These are phyloP conservation scores for Excalfactoria chinensis DNA, from an alignment of 2,113 vertebrate species.

Conservation along the genomic window DNA sequence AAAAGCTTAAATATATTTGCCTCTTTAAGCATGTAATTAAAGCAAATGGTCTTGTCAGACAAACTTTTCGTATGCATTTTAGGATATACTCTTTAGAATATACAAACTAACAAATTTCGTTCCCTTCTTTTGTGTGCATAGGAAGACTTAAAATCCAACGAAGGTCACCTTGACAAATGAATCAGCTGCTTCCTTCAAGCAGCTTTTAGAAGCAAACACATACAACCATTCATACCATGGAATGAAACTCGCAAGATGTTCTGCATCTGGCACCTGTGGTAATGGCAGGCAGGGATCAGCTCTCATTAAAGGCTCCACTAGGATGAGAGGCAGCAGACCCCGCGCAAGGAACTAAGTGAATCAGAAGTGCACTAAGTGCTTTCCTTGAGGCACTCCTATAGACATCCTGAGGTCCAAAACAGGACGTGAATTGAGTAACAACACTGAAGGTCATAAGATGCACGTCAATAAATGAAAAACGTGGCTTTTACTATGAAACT, in stretches of 20 bases:
- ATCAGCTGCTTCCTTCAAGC: not conserved
- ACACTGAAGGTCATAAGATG: not conserved
- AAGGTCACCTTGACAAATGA: not conserved
- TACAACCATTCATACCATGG: rapidly evolving
- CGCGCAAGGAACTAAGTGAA: not conserved
- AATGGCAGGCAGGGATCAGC: not conserved
- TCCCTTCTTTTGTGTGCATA: not conserved
- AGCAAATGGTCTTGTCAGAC: not conserved
- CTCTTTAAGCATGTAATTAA: not conserved
- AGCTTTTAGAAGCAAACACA: not conserved
- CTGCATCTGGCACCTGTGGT: not conserved
- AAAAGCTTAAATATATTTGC: not conserved
- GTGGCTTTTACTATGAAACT: not conserved
- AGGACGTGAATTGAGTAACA: not conserved
- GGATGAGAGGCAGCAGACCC: not conserved
- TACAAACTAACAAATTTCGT: not conserved
- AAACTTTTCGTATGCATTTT: not conserved
- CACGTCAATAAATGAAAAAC: not conserved
- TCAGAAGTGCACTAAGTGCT: not conserved
- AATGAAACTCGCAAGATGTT: not conserved
- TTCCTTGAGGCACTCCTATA: not conserved
- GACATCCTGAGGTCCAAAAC: not conserved
- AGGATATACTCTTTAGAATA: not conserved
- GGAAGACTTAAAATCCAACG: not conserved
- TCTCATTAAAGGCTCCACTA: not conserved